Evolutionary conservation across 2,888 invertebrate species (phyloP), one percentile per base, ranked within the genome.

Genomic region (Rhingia campestris): DNA sequence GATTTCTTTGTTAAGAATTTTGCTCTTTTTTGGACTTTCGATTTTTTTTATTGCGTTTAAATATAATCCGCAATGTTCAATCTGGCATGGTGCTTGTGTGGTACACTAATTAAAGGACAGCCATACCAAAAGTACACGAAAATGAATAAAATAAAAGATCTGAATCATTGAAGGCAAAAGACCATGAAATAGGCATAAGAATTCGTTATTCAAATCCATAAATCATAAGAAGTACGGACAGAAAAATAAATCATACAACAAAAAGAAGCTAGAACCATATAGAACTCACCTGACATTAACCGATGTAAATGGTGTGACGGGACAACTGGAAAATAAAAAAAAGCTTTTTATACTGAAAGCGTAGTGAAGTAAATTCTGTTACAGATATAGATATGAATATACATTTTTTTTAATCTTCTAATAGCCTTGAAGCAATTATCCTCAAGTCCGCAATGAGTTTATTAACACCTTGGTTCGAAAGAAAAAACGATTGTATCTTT

Each of bases 371-470:
- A 12, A 35, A 43, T 72, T 59, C 51, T 51, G 54, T 49, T 56
- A 54, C 54, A 47, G 64, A 49, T 74, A 74, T 41, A 56, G 49
- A 58, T 47, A 58, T 6, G 32, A 7, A 39, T 10, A 22, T 45
- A 22, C 49, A 58, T 9, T 10, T 33, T 80, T 67, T 67, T 56
- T 61, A 56, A 67, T 54, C 76, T 39, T 66, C 59, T 53, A 66
- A 81, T 66, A 70, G 61, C 81, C 81, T 81, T 81, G 81, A 76
- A 67, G 76, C 66, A 76, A 81, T 76, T 72, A 76, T 66, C 58
- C 49, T 66, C 22, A 76, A 61, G 66, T 72, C 81, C 53, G 72
- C 37, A 49, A 61, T 49, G 80, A 72, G 81, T 76, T 81, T 81
- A 59, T 81, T 76, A 81, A 72, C 81, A 76, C 81, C 49, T 81